Conservation (phyloP, 2,888 invertebrate genomes). For the Meteorus colon region DNA sequence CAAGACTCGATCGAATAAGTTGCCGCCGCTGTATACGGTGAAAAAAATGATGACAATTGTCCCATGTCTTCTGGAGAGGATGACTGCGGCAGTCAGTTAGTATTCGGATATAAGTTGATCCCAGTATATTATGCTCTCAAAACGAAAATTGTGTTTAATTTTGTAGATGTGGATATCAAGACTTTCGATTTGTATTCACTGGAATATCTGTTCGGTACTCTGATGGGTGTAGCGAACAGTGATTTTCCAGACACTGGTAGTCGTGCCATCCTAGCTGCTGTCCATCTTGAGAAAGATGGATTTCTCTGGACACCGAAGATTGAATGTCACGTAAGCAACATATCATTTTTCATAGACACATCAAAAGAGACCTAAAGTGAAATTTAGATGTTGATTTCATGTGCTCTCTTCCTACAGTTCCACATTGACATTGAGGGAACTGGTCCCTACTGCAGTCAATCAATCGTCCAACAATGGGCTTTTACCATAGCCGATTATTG, state of each 20-base stretch:
- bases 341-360: too few relatives aligned
- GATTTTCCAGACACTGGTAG: constrained; percentile 42
- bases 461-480: constrained; percentile 66
- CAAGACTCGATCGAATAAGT: constrained; percentile 46
- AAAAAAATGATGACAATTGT: constrained; percentile 44
- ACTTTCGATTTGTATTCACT: constrained; percentile 44
- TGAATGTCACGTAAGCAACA: constrained; percentile 68
- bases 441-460: constrained; percentile 61
- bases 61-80: constrained; percentile 53
- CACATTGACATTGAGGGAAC: constrained; percentile 56
- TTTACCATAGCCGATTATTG: constrained; percentile 69
- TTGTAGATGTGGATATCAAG: constrained; percentile 52
- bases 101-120: constrained; percentile 21
- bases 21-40: constrained; percentile 73
- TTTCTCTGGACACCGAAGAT: constrained; percentile 65
- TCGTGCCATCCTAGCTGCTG: constrained; percentile 56
- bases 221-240: constrained; percentile 3
- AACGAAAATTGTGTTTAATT: constrained; percentile 35
- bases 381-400: not conserved
- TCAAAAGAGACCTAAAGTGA: too few relatives aligned
- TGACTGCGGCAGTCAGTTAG: constrained; percentile 55
- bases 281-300: constrained; percentile 70
- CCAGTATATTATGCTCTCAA: constrained; percentile 27
- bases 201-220: constrained; percentile 43
- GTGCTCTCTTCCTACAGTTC: constrained; percentile 48